Evolutionary conservation across 2,797 vertebrate genomes (phyloP).

Genomic region (Acanthornis magna): DNA sequence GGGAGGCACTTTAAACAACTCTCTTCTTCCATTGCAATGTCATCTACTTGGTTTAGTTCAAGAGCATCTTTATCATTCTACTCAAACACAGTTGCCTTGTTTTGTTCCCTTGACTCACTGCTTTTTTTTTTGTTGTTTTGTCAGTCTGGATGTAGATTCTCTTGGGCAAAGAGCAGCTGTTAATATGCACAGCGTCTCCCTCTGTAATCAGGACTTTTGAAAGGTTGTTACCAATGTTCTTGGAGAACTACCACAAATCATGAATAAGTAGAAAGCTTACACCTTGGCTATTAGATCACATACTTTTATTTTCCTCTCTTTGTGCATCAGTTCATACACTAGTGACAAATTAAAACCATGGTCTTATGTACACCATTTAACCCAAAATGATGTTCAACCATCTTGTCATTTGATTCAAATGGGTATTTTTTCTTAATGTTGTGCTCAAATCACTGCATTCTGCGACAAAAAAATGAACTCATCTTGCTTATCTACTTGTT

Average conservation of each 20-base stretch:
- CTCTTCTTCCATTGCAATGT: neutral
- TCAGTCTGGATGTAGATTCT: slow-evolving; percentile 57
- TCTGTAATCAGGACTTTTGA: slow-evolving; percentile 82
- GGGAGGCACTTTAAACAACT: slow-evolving; percentile 25
- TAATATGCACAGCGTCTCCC: slow-evolving; percentile 78
- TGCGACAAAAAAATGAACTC: neutral
- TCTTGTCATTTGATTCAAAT: neutral
- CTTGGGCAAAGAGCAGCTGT: slow-evolving; percentile 68
- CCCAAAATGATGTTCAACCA: neutral
- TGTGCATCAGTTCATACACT: neutral
- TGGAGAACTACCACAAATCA: slow-evolving; percentile 72
- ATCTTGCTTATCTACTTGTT: neutral
- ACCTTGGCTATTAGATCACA: slow-evolving; percentile 50
- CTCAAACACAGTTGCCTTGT: slow-evolving; percentile 7
- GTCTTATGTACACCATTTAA: neutral
- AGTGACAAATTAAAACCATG: slow-evolving; percentile 65
- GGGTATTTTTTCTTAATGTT: neutral
- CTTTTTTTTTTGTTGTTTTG: slow-evolving; percentile 28
- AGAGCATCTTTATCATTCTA: slow-evolving; percentile 64
- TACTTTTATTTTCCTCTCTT: slow-evolving; percentile 2
- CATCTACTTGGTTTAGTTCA: slow-evolving; percentile 49
- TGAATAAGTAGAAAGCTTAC: slow-evolving; percentile 72
- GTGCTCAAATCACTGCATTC: neutral
- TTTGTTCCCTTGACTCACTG: neutral
- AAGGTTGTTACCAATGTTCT: slow-evolving; percentile 81